Conservation (phyloP, 2,113 vertebrate genomes). For the Urocynchramus pylzowi region DNA sequence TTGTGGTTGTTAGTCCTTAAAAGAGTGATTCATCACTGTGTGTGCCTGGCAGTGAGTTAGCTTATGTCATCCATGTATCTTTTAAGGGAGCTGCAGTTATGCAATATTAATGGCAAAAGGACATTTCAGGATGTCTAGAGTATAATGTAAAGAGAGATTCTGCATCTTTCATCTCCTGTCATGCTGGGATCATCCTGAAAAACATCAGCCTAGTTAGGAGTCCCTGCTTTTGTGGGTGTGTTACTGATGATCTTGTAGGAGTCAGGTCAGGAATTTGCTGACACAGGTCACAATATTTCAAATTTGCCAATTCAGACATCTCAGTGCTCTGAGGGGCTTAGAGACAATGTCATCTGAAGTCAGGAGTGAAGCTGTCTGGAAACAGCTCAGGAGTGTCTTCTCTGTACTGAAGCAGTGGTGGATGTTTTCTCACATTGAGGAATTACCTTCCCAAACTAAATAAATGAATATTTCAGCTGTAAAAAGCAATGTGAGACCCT, state of each 20-base stretch:
- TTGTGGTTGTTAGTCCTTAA: neutral
- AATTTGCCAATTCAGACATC: neutral
- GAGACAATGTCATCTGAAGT: neutral
- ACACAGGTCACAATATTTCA: constrained; percentile 6
- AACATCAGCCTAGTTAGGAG: neutral
- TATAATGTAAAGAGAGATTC: neutral
- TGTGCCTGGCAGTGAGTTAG: neutral
- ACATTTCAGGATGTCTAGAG: neutral
- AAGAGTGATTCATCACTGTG: neutral
- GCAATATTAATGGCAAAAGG: constrained; percentile 17
- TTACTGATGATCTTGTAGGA: neutral
- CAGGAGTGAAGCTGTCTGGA: neutral
- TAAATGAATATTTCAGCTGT: neutral
- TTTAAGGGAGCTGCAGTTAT: constrained; percentile 27
- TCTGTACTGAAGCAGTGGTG: neutral
- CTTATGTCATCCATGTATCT: neutral
- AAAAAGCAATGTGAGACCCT: neutral
- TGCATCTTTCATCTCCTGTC: neutral
- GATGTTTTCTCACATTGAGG: neutral
- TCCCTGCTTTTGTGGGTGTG: neutral
- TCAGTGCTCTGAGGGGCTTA: neutral
- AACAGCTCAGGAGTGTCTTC: neutral
- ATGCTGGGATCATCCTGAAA: constrained; percentile 4
- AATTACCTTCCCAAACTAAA: neutral
- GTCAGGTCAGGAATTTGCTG: constrained; percentile 17